Evolutionary conservation across 2,797 vertebrate species (phyloP), one percentile per base, ranked within the genome.

Genomic region (Clarias laeviceps): DNA sequence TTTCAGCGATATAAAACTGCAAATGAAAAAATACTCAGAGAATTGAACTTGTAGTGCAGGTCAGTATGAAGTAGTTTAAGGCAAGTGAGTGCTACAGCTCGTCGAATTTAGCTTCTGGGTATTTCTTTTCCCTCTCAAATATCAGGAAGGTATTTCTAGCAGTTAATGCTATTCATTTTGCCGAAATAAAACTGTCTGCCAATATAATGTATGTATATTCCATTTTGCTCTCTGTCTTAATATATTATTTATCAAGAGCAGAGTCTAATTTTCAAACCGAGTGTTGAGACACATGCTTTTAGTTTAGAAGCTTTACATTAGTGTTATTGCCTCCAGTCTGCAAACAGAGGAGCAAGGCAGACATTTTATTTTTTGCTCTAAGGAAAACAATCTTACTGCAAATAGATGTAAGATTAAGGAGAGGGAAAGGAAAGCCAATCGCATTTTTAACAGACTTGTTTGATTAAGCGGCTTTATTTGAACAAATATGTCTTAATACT

Each of bases 1-100:
- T 94, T 94, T 92, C 79, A 64, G 90, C 83, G 83, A 90, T 88
- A 88, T 81, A 89, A 90, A 90, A 87, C 82, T 69, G 78, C 86
- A 82, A 88, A 85, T 76, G 83, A 88, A 87, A 88, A 89, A 89
- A 89, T 81, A 84, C 81, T 89, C 54, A 18, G 61, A 34, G 65
- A 88, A 88, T 84, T 87, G 72, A 86, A 86, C 85, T 88, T 80
- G 79, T 87, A 87, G 88, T 78, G 76, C 83, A 72, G 80, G 85
- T 90, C 82, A 69, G 84, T 57, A 64, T 82, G 65, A 84, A 76
- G 22, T 86, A 83, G 87, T 83, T 86, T 77, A 88, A 89, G 87
- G 84, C 89, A 85, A 89, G 86, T 88, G 83, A 84, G 50, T 76
- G 50, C 70, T 84, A 83, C 80, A 62, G 69, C 24, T 22, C 64